A percentile compares a stretch with the other conserved stretches of the same genome.
Conservation (phyloP, 2,797 vertebrate species). For the Enteromius radiatus region DNA sequence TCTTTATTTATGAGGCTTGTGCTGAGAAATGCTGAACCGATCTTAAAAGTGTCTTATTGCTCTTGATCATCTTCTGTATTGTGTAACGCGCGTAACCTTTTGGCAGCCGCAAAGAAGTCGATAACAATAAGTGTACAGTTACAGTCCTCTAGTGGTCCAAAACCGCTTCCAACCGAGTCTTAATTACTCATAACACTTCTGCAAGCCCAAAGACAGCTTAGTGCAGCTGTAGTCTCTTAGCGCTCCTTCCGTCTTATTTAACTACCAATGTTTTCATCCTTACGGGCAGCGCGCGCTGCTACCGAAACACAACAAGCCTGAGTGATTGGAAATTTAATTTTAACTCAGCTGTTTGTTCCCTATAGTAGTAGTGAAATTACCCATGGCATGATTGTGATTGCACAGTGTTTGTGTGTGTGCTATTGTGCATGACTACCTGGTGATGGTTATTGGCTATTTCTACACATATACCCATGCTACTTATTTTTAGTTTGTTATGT, state of each 20-base stretch:
- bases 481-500: too few relatives aligned
- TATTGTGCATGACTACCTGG: conserved; percentile 10
- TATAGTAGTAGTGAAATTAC: background rate
- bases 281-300: conserved; percentile 16
- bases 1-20: background rate
- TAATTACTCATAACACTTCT: conserved; percentile 64
- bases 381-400: conserved; percentile 27
- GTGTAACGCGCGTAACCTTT: conserved; percentile 56
- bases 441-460: background rate
- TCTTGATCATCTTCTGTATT: conserved; percentile 57
- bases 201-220: conserved; percentile 41
- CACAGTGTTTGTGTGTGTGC: background rate
- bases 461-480: background rate
- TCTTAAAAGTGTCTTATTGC: conserved; percentile 57
- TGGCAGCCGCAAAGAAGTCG: conserved; percentile 58
- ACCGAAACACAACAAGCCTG: conserved; percentile 22
- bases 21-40: conserved; percentile 39
- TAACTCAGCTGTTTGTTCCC: conserved; percentile 37
- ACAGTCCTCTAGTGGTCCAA: conserved; percentile 57
- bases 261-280: conserved; percentile 37
- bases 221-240: conserved; percentile 25
- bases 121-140: conserved; percentile 63
- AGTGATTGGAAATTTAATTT: conserved; percentile 41
- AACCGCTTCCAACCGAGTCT: conserved; percentile 55
- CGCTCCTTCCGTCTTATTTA: conserved; percentile 35